Conservation (phyloP, 2,797 vertebrate species). For the Notamacropus eugenii region DNA sequence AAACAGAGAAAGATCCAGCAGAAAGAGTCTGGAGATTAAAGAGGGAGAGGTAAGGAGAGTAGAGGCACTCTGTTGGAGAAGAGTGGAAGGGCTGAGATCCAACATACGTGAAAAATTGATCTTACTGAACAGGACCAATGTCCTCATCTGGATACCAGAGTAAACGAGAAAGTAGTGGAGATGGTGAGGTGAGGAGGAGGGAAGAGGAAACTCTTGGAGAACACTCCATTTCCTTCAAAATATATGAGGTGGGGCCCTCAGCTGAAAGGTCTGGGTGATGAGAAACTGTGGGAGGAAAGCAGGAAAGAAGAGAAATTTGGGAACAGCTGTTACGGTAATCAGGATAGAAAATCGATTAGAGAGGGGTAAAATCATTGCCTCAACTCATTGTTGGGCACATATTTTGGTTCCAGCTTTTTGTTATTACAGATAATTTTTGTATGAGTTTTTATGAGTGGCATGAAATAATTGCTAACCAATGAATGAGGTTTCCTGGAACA, state of each 20-base stretch:
- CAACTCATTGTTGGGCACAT: not conserved
- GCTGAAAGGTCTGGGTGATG: not conserved
- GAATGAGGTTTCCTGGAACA: not conserved
- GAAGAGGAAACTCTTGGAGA: not conserved
- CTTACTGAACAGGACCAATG: not conserved
- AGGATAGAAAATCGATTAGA: not conserved
- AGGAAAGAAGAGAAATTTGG: not conserved
- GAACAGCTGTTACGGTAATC: not conserved
- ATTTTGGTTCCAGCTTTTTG: not conserved
- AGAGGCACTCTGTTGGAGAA: not conserved
- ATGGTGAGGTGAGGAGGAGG: not conserved
- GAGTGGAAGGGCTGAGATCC: not conserved
- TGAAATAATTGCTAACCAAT: not conserved
- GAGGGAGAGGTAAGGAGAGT: not conserved
- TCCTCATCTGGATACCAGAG: not conserved
- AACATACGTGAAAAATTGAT: not conserved
- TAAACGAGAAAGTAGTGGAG: not conserved
- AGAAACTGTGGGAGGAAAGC: not conserved
- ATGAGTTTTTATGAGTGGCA: not conserved
- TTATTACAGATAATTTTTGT: not conserved
- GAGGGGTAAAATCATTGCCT: not conserved
- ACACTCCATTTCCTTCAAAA: not conserved
- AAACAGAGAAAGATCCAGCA: not conserved
- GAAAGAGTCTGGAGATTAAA: not conserved
- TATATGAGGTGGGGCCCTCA: not conserved